Conservation (phyloP, 2,888 invertebrate genomes). For the Diaphora mendica region DNA sequence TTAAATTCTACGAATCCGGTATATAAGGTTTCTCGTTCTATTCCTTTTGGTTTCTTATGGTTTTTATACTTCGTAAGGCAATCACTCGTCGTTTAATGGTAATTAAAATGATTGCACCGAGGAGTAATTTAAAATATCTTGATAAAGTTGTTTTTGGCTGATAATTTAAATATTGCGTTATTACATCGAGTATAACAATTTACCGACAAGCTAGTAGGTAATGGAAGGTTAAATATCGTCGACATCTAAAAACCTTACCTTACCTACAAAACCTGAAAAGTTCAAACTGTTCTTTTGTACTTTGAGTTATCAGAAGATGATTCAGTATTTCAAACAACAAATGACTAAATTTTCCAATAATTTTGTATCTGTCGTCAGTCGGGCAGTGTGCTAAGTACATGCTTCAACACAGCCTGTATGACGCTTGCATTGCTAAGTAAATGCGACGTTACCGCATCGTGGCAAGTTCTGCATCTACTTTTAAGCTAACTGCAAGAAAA, state of each 20-base stretch:
- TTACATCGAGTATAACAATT: too few relatives aligned
- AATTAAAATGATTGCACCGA: conserved; percentile 27
- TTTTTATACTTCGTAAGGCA: conserved; percentile 18
- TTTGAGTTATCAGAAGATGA: background rate
- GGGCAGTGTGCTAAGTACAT: background rate
- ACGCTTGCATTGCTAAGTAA: background rate
- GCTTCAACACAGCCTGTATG: background rate
- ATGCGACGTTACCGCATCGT: background rate
- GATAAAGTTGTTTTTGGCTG: conserved; percentile 35
- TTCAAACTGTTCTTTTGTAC: background rate
- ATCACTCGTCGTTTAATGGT: conserved; percentile 28
- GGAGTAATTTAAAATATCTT: conserved; percentile 33
- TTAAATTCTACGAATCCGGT: conserved; percentile 32
- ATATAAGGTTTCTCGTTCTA: conserved; percentile 22
- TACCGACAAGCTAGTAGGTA: background rate
- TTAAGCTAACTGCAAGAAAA: too few relatives aligned
- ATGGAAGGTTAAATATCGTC: background rate
- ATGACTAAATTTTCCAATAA: background rate
- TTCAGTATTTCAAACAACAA: background rate
- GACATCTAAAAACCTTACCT: background rate
- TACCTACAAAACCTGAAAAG: too few relatives aligned
- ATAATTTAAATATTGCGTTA: conserved; percentile 17
- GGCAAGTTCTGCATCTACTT: background rate
- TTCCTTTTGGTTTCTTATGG: conserved; percentile 14
- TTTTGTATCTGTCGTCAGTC: background rate